These are phyloP conservation scores for Calameuta pallipes DNA, from an alignment of 2,888 invertebrate species.

Conservation along the genomic window DNA sequence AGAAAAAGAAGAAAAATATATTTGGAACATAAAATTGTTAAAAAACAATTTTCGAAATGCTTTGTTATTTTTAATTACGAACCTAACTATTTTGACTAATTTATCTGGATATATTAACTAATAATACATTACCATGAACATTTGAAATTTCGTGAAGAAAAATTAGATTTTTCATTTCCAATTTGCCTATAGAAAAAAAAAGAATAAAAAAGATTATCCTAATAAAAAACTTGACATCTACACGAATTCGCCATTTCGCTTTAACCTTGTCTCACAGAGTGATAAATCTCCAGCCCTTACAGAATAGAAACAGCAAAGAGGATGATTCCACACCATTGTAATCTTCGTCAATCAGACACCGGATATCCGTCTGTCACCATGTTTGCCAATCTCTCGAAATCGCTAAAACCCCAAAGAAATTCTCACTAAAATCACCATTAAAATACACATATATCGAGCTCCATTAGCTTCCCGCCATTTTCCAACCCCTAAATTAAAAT, in stretches of 20 bases:
- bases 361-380: conserved; percentile 26
- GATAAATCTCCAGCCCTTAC: neutral
- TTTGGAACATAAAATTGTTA: too few relatives aligned
- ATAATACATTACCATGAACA: too few relatives aligned
- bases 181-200: neutral
- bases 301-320: neutral
- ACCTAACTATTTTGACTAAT: too few relatives aligned
- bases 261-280: conserved; percentile 13
- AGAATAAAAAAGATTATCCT: neutral
- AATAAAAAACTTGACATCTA: neutral
- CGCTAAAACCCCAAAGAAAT: neutral
- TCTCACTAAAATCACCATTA: neutral
- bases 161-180: too few relatives aligned
- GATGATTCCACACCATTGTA: conserved; percentile 17
- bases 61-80: too few relatives aligned
- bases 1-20: too few relatives aligned
- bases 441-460: neutral
- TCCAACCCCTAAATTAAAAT: neutral
- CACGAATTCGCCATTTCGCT: neutral
- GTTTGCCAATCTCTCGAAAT: conserved; percentile 21
- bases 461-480: neutral
- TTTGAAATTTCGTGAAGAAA: too few relatives aligned
- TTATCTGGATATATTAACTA: too few relatives aligned
- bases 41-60: too few relatives aligned
- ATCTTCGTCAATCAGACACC: conserved; percentile 16